Conservation (phyloP, 2,113 vertebrate genomes). For the Solea solea region DNA sequence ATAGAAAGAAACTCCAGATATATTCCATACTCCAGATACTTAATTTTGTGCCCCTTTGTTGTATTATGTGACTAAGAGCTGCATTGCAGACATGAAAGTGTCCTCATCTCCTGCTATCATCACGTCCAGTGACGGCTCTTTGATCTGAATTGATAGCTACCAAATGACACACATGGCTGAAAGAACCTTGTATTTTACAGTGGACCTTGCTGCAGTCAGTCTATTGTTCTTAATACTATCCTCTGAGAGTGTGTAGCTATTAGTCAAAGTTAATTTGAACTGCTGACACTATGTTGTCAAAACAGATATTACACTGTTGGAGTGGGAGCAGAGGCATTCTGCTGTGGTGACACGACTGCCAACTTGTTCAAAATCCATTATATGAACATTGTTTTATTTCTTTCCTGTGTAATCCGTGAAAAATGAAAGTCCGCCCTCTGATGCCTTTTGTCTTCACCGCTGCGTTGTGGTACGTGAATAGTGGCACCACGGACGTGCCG, state of each 20-base stretch:
- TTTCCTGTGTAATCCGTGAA: background rate
- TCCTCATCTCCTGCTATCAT: slow-evolving; percentile 66
- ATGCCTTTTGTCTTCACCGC: no score
- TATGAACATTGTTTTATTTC: background rate
- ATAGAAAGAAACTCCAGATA: slow-evolving; percentile 17
- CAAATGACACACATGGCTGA: slow-evolving; percentile 39
- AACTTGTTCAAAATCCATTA: slow-evolving; percentile 6
- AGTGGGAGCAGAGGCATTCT: slow-evolving; percentile 13
- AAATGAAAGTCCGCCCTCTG: no score
- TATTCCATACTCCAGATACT: slow-evolving; percentile 41
- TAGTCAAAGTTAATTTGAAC: slow-evolving; percentile 42
- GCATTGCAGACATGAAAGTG: slow-evolving; percentile 72
- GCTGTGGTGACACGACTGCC: background rate
- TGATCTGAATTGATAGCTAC: slow-evolving; percentile 64
- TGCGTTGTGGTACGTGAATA: no score
- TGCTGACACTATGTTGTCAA: slow-evolving; percentile 23
- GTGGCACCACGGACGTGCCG: no score
- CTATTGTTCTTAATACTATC: slow-evolving; percentile 21
- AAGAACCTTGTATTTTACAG: slow-evolving; percentile 31
- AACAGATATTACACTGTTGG: slow-evolving; percentile 7
- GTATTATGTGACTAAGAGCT: slow-evolving; percentile 66
- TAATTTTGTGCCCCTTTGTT: slow-evolving; percentile 63
- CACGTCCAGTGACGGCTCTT: slow-evolving; percentile 55
- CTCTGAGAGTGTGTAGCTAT: slow-evolving; percentile 17
- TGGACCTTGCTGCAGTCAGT: slow-evolving; percentile 29